A percentile compares a stretch with the other conserved stretches of the same genome.
Evolutionary conservation across 2,797 vertebrate species (phyloP).

Genomic region (Natrix natrix): DNA sequence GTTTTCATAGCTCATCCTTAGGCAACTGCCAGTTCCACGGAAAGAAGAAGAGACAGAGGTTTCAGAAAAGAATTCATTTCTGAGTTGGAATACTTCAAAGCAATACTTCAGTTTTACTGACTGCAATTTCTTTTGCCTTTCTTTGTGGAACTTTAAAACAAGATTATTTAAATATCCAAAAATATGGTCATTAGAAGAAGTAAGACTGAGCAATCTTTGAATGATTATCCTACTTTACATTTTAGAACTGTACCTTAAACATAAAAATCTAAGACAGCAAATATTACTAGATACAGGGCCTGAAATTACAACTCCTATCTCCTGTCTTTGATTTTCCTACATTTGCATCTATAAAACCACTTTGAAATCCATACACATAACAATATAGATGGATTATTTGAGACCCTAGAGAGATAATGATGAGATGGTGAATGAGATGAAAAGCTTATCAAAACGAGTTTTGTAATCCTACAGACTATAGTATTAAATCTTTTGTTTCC

Average conservation of each 20-base stretch:
- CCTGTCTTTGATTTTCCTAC: conserved; percentile 1
- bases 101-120: neutral
- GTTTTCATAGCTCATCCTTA: neutral
- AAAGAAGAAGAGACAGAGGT: neutral
- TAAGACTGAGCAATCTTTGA: neutral
- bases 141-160: neutral
- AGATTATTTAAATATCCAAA: neutral
- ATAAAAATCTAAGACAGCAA: neutral
- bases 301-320: conserved; percentile 15
- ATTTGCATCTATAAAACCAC: neutral
- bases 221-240: conserved; percentile 9
- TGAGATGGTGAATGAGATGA: conserved; percentile 4
- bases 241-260: conserved; percentile 3
- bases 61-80: neutral
- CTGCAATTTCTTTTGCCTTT: neutral
- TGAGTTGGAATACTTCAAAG: neutral
- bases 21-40: neutral
- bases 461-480: neutral
- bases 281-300: neutral
- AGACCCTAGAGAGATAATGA: neutral
- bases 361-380: conserved; percentile 23
- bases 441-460: neutral
- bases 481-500: neutral
- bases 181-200: neutral
- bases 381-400: neutral